Conservation (phyloP, 1,140 invertebrate species). For the Drosophila carrolli region DNA sequence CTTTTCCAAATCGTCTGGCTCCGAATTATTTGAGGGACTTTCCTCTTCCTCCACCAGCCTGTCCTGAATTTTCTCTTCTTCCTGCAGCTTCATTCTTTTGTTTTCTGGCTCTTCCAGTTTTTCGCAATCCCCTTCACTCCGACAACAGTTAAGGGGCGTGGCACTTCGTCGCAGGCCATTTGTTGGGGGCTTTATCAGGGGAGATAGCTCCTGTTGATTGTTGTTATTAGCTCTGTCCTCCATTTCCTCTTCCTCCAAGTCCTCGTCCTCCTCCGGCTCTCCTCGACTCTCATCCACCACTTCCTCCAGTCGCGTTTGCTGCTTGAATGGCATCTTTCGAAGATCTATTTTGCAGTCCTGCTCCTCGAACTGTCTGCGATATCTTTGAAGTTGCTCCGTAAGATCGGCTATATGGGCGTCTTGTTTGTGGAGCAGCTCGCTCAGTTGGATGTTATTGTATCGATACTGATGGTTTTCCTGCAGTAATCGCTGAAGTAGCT, state of each 20-base stretch:
- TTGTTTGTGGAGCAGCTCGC: conserved; percentile 68
- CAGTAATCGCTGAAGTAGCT: conserved; percentile 69
- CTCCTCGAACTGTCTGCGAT: conserved; percentile 61
- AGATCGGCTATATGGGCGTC: conserved; percentile 77
- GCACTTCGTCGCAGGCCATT: conserved; percentile 59
- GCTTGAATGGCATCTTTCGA: conserved; percentile 67
- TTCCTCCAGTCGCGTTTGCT: conserved; percentile 33
- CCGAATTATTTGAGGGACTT: conserved; percentile 3
- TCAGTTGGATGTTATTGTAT: conserved; percentile 68
- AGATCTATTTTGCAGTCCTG: conserved; percentile 52
- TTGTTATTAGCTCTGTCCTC: conserved; percentile 71
- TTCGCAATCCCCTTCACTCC: conserved; percentile 19
- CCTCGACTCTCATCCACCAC: conserved; percentile 16
- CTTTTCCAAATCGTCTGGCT: conserved; percentile 1
- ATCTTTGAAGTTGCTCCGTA: conserved; percentile 69
- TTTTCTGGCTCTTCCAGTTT: conserved; percentile 35
- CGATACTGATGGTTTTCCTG: conserved; percentile 81
- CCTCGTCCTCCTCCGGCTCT: conserved; percentile 18
- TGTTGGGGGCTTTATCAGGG: conserved; percentile 29
- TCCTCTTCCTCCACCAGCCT: conserved; percentile 15
- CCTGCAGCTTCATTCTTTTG: conserved; percentile 58
- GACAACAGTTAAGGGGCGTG: conserved; percentile 52
- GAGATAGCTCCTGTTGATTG: conserved; percentile 42
- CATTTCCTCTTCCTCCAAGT: conserved; percentile 42
- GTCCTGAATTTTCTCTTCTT: conserved; percentile 11